phyloP scores from a whole-genome alignment of 2,113 vertebrate genomes.

The Heloderma charlesbogerti region DNA sequence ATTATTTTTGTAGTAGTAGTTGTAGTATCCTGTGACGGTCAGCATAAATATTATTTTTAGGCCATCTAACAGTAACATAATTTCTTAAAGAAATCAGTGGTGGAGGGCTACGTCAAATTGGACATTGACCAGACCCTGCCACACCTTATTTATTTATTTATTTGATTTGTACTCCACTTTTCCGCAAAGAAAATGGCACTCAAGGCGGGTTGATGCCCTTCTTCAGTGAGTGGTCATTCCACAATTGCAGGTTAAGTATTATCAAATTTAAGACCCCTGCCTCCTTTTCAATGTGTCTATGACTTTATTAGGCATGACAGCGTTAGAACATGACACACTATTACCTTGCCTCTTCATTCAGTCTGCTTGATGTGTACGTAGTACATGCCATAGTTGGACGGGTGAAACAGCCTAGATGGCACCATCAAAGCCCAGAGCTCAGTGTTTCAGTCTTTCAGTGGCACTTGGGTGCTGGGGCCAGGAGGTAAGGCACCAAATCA shows the following conservation, averaged over 20 bases:
- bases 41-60: not conserved
- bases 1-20: not conserved
- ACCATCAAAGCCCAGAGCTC: not conserved
- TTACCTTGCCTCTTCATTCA: not conserved
- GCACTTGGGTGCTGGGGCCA: not conserved
- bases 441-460: not conserved
- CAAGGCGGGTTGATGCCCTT: not conserved
- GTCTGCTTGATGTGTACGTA: not conserved
- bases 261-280: not conserved
- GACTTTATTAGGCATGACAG: not conserved
- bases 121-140: not conserved
- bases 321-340: not conserved
- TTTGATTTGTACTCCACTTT: too few relatives aligned
- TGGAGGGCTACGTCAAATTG: not conserved
- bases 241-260: not conserved
- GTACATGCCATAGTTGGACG: not conserved
- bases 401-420: not conserved
- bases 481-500: not conserved
- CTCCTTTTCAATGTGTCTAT: not conserved
- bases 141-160: not conserved
- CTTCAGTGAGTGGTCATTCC: not conserved
- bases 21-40: not conserved
- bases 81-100: not conserved
- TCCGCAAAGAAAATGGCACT: too few relatives aligned
- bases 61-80: not conserved